Base-by-base conservation (phyloP, 2,113 vertebrate genomes). In the Festucalex cinctus region DNA sequence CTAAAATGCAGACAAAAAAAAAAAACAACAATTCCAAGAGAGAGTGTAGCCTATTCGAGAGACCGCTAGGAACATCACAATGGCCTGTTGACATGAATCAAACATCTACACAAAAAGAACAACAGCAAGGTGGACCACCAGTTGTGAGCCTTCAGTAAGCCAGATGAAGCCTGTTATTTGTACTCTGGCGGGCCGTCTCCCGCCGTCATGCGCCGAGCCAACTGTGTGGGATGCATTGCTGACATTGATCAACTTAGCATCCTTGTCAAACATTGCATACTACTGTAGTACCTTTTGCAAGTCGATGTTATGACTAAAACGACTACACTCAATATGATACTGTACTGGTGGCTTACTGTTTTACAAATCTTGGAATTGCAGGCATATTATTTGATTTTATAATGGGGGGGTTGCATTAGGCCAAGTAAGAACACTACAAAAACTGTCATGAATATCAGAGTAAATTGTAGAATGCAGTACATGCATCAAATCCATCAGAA, bases 1-100 rank as follows among this genome's bases (percentile, higher is more conserved):
- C 63, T 60, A 17, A 10, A 39, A 54, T 0, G 5, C 57, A 73
- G 36, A 77, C 43, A 61, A 81, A 77, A 71, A 74, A 81, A 85
- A 74, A 48, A 44, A 17, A 44, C 5, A 44, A 44, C 3, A 43
- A 5, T 26, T 65, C 3, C 64, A 28, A 72, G 41, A 17, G 24
- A 20, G 43, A 72, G 41, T 43, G 41, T 60, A 1, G 5, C 5
- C 16, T 17, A 59, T 63, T 62, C 37, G 37, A n/a, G 13, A 60
- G 32, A 48, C 24, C 53, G 24, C 28, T 28, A 24, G 35, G 28
- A 3, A 12, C 57, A 53, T 14, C 44, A 37, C 36, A 59, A 20
- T 54, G 13, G 66, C 63, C 2, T 0, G 22, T 41, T 32, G 2
- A 66, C 41, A 65, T 74, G 70, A 78, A 71, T 71, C 62, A 64